A percentile compares a stretch with the other conserved stretches of the same genome.
Evolutionary conservation across 2,113 vertebrate species (phyloP).

Genomic region (Manacus vitellinus): DNA sequence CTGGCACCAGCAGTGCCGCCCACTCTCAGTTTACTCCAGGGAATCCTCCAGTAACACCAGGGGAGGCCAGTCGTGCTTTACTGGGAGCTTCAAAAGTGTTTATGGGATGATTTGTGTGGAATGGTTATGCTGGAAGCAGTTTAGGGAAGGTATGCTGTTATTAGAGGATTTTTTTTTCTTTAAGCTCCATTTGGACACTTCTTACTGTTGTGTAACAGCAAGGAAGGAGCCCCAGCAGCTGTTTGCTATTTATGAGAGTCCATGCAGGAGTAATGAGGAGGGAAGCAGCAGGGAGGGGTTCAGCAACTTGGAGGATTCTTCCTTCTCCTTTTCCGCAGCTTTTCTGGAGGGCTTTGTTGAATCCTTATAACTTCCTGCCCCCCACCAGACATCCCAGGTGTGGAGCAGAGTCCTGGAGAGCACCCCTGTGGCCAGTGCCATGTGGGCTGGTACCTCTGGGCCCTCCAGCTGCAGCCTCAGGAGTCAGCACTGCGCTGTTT

Average conservation of each 20-base stretch:
- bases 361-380: not conserved
- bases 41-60: slow-evolving; percentile 58
- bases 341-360: not conserved
- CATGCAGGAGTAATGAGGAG: not conserved
- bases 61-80: slow-evolving; percentile 50
- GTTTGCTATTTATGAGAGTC: slow-evolving; percentile 69
- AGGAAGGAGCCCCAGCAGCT: slow-evolving; percentile 68
- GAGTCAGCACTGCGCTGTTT: not conserved
- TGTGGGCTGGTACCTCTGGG: not conserved
- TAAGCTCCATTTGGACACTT: slow-evolving; percentile 55
- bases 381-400: not conserved
- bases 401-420: not conserved
- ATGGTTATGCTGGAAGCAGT: slow-evolving; percentile 70
- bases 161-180: slow-evolving; percentile 26
- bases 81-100: slow-evolving; percentile 73
- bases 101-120: slow-evolving; percentile 76
- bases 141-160: slow-evolving; percentile 69
- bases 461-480: not conserved
- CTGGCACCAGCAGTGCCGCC: slow-evolving; percentile 39
- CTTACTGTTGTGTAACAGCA: slow-evolving; percentile 47
- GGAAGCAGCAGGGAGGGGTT: slow-evolving; percentile 20
- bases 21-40: slow-evolving; percentile 70
- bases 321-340: not conserved
- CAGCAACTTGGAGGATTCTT: not conserved
- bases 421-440: not conserved